Conservation (phyloP, 2,797 vertebrate species). For the Phataginus tetradactyla region DNA sequence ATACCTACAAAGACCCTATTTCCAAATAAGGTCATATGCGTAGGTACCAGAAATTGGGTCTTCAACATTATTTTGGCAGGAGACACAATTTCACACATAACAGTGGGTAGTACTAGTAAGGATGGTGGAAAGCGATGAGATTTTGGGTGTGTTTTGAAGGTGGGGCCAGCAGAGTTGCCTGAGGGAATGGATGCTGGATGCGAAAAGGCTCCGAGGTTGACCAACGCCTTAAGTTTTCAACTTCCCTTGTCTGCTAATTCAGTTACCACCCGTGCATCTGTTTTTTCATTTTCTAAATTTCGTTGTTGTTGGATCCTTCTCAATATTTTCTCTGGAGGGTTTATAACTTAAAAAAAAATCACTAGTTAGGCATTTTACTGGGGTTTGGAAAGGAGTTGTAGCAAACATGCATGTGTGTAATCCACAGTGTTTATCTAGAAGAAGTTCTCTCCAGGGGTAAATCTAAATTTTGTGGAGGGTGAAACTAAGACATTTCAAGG, state of each 20-base stretch:
- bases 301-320: conserved; percentile 18
- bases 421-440: conserved; percentile 26
- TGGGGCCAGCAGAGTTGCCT: not conserved
- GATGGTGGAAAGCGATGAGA: not conserved
- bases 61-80: not conserved
- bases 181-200: not conserved
- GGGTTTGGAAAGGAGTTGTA: conserved; percentile 1
- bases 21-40: not conserved
- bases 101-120: not conserved
- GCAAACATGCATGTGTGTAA: not conserved
- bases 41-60: not conserved
- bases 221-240: not conserved
- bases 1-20: not conserved
- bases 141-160: not conserved
- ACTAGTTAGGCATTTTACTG: not conserved
- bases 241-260: not conserved
- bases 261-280: not conserved
- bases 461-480: not conserved
- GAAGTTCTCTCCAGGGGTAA: not conserved
- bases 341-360: conserved; percentile 21
- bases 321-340: not conserved
- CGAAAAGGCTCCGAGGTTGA: not conserved
- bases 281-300: conserved; percentile 33
- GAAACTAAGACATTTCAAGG: not conserved
- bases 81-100: not conserved